phyloP scores from a whole-genome alignment of 1,140 invertebrate species.

The Drosophila simulans region DNA sequence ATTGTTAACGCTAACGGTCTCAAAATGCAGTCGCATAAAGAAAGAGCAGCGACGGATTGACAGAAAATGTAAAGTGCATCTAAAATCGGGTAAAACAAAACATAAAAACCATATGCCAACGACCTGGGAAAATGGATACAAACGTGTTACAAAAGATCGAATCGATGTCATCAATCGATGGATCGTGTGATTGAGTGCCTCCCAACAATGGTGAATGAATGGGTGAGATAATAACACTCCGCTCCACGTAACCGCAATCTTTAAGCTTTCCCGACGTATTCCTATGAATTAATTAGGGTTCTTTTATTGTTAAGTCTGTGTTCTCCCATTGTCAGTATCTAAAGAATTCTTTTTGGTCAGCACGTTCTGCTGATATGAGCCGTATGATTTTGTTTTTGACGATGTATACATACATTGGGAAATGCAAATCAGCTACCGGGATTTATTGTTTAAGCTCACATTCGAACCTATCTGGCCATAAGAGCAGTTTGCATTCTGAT shows the following conservation, averaged over 20 bases:
- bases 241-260: conserved; percentile 3
- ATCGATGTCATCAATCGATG: conserved; percentile 14
- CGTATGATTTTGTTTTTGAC: conserved; percentile 6
- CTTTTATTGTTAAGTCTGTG: conserved; percentile 10
- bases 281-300: conserved; percentile 23
- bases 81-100: conserved; percentile 53
- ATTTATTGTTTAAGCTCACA: conserved; percentile 1
- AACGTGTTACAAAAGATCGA: conserved; percentile 21
- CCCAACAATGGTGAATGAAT: conserved; percentile 47
- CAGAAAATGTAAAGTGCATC: conserved; percentile 40
- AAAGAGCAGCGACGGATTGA: conserved; percentile 26
- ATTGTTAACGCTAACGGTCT: conserved; percentile 72
- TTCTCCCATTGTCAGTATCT: conserved; percentile 1
- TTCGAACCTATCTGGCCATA: background rate
- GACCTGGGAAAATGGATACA: conserved; percentile 33
- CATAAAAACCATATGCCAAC: conserved; percentile 46
- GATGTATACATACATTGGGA: background rate
- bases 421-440: background rate
- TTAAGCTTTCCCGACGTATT: conserved; percentile 9
- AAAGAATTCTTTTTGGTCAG: conserved; percentile 19
- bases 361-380: conserved; percentile 15
- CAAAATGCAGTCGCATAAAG: conserved; percentile 68
- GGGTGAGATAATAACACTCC: conserved; percentile 13
- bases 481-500: too few relatives aligned
- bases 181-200: conserved; percentile 19